Base-by-base conservation (phyloP, 2,888 invertebrate genomes). In the Pammene aurita region DNA sequence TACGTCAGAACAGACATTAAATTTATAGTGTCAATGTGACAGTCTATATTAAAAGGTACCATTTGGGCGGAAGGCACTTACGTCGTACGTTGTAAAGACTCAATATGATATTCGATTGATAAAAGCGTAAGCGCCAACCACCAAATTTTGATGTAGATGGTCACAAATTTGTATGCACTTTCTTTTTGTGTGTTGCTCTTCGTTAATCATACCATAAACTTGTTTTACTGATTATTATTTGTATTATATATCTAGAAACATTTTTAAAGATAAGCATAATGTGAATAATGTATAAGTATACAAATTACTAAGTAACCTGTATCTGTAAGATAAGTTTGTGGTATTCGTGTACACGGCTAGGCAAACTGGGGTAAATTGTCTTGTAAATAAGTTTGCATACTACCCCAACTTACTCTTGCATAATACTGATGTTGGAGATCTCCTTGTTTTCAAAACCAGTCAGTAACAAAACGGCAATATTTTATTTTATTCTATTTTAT, bases 391-490 rank as follows among this genome's bases (percentile, higher is more conserved):
- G 13, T 42, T 38, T 9, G 42, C 42, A 41, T 18, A 13, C 42
- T 42, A 42, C 57, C 14, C 41, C 18, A 42, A 42, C 18, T 41
- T 55, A 55, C 35, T 38, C 55, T 14, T 16, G 26, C 26, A 2
- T 26, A 26, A 26, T 26, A 26, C 13, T 11, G n/a, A n/a, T n/a
- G 7, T 38, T 38, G 13, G 13, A 26, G 5, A 2, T 34, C 7
- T 18, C 13, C 18, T 57, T 18, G 7, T 41, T 18, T 41, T 7
- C 11, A 48, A 13, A 18, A 58, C 2, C 50, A 61, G 61, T 16
- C 50, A 61, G 48, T 50, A 61, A 61, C 48, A 38, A 38, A 61
- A 5, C 38, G 16, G 4, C 35, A n/a, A 26, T 34, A 7, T 16
- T n/a, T n/a, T n/a, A n/a, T n/a, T n/a, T n/a, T n/a, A 7, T 5